Conservation (phyloP, 2,888 invertebrate species). For the Coronaproctus castanopsis region DNA sequence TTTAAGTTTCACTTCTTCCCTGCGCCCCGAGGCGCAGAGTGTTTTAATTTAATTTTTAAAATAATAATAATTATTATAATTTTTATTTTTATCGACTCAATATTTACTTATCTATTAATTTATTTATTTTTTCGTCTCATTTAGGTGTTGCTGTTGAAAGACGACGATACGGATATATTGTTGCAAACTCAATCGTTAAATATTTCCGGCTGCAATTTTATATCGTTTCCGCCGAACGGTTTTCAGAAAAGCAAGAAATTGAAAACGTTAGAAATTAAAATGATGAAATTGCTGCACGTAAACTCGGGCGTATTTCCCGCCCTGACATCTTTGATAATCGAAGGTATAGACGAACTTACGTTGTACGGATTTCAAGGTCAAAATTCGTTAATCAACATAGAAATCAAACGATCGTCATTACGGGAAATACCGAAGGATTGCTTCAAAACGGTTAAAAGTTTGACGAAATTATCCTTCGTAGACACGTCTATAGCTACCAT, state of each 20-base stretch:
- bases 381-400: not conserved
- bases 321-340: slow-evolving; percentile 1
- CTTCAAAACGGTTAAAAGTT: slow-evolving; percentile 3
- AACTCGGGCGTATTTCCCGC: slow-evolving; percentile 6
- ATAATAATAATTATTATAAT: too few species aligned
- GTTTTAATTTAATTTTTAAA: too few species aligned
- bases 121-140: not conserved
- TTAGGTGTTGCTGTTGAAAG: slow-evolving; percentile 7
- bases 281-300: slow-evolving; percentile 5
- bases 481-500: slow-evolving; percentile 5
- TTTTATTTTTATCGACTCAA: too few species aligned
- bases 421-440: not conserved
- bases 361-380: slow-evolving; percentile 5
- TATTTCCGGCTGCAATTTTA: slow-evolving; percentile 8
- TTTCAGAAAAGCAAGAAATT: slow-evolving; percentile 10
- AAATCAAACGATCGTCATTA: slow-evolving; percentile 2
- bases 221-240: slow-evolving; percentile 9
- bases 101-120: too few species aligned
- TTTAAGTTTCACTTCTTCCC: too few species aligned
- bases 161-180: slow-evolving; percentile 6
- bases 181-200: slow-evolving; percentile 3
- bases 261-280: slow-evolving; percentile 8
- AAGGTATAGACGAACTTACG: slow-evolving; percentile 5
- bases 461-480: slow-evolving; percentile 5
- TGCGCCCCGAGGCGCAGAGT: too few species aligned